Percentiles rank a stretch among this genome's conserved stretches.
Conservation (phyloP, 2,888 invertebrate genomes). For the Zhuqinia jingwanae region DNA sequence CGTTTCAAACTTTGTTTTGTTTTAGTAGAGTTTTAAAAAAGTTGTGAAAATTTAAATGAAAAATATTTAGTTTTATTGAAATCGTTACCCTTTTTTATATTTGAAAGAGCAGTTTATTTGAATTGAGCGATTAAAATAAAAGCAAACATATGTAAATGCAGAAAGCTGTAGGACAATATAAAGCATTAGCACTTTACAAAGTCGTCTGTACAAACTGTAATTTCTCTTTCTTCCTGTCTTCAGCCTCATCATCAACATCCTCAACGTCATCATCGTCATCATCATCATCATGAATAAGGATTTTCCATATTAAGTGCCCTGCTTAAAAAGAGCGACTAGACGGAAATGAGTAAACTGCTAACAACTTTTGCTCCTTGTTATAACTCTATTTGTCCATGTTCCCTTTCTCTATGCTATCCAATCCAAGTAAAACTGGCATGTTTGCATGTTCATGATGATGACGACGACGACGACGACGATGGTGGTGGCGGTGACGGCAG, state of each 20-base stretch:
- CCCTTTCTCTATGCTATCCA: constrained; percentile 3
- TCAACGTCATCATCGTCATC: constrained; percentile 35
- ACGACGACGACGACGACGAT: neutral
- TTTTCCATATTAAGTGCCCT: constrained; percentile 56
- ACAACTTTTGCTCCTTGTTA: constrained; percentile 45
- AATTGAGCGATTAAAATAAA: too few relatives aligned
- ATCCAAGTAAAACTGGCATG: neutral
- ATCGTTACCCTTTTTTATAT: too few relatives aligned
- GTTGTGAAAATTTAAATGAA: too few relatives aligned
- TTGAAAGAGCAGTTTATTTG: too few relatives aligned
- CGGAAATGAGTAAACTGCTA: constrained; percentile 42
- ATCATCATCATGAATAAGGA: constrained; percentile 43
- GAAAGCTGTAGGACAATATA: too few relatives aligned
- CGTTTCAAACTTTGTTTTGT: too few relatives aligned
- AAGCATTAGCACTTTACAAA: too few relatives aligned
- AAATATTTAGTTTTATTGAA: too few relatives aligned
- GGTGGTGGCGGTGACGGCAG: neutral
- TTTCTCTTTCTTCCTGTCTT: constrained; percentile 16
- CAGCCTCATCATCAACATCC: constrained; percentile 5
- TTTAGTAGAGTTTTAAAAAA: too few relatives aligned
- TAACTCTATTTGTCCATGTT: constrained; percentile 43
- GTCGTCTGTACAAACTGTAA: neutral
- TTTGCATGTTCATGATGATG: too few relatives aligned
- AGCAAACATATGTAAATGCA: too few relatives aligned
- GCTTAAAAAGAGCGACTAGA: constrained; percentile 6